Base-by-base conservation (phyloP, 2,888 invertebrate species). In the Phymatocera aterrima region DNA sequence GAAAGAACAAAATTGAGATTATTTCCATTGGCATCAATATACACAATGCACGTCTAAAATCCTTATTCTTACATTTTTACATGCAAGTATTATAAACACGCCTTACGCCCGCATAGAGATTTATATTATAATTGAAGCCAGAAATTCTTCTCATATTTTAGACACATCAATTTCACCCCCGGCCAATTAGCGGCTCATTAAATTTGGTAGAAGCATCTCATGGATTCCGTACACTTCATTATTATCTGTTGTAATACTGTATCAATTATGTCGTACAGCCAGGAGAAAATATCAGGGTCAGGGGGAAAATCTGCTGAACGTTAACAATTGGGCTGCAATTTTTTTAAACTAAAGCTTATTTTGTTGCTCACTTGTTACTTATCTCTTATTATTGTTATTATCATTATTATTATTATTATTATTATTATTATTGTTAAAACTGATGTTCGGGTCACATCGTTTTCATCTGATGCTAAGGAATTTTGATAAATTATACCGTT, bases 171-270 rank as follows among this genome's bases (percentile, higher is more conserved):
- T 28, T 57, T 21, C 8, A 57, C 28, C 57, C 54, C 57, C 28
- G 12, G 57, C 57, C 57, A 57, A 57, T 57, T 57, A 28, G 15
- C 12, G 57, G 57, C 28, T 57, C 24, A 57, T 57, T 57, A 57
- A 28, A 57, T 51, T 21, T 21, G 21, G 24, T 21, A 10, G 3
- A 51, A n/a, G 24, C 3, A 51, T 51, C 21, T 51, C 12, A 40
- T 12, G 12, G 51, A 51, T 5, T 51, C 10, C 18, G 18, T 51
- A 10, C 51, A 51, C 51, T 10, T 21, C 21, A 51, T 51, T 8
- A 51, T 51, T 21, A 51, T 51, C 3, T 51, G 51, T 2, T 21
- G 10, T 10, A 8, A 51, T 51, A n/a, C n/a, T n/a, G n/a, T n/a
- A 51, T 21, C 6, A 51, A 51, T 51, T 51, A 10, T n/a, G n/a